Percentiles rank a stretch among this genome's conserved stretches.
Conservation (phyloP, 2,888 invertebrate species). For the Apamea sordens region DNA sequence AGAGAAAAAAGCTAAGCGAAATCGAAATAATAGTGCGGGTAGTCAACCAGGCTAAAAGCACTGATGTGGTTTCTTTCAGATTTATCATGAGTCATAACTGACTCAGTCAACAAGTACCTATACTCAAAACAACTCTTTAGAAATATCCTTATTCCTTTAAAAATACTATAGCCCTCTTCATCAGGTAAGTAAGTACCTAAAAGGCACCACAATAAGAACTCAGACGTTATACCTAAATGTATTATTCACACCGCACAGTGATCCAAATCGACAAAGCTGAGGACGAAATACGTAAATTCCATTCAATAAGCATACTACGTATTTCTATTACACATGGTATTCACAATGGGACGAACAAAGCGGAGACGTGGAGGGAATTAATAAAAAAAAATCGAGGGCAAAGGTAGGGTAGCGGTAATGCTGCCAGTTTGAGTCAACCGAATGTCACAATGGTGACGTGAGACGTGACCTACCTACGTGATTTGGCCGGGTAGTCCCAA, state of each 20-base stretch:
- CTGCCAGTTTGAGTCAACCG: slow-evolving; percentile 81
- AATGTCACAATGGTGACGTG: slow-evolving; percentile 83
- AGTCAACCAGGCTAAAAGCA: background rate
- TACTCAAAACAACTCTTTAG: background rate
- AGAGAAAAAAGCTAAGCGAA: background rate
- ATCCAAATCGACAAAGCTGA: slow-evolving; percentile 66
- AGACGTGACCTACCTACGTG: slow-evolving; percentile 83
- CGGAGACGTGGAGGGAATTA: slow-evolving; percentile 86
- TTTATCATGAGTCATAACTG: slow-evolving; percentile 8
- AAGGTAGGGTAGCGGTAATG: slow-evolving; percentile 82
- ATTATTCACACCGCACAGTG: slow-evolving; percentile 66
- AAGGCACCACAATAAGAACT: slow-evolving; percentile 21
- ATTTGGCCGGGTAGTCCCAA: slow-evolving; percentile 75
- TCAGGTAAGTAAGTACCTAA: background rate
- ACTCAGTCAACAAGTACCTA: background rate
- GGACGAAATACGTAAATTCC: slow-evolving; percentile 77
- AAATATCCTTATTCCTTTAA: background rate
- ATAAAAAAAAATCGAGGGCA: slow-evolving; percentile 82
- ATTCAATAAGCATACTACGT: slow-evolving; percentile 76
- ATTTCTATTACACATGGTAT: slow-evolving; percentile 83
- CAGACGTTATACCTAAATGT: slow-evolving; percentile 34
- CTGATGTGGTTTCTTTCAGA: background rate
- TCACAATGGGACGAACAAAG: slow-evolving; percentile 87
- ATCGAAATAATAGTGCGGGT: background rate
- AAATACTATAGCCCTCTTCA: background rate